phyloP scores from a whole-genome alignment of 1,140 invertebrate genomes.

The Drosophila saltans region DNA sequence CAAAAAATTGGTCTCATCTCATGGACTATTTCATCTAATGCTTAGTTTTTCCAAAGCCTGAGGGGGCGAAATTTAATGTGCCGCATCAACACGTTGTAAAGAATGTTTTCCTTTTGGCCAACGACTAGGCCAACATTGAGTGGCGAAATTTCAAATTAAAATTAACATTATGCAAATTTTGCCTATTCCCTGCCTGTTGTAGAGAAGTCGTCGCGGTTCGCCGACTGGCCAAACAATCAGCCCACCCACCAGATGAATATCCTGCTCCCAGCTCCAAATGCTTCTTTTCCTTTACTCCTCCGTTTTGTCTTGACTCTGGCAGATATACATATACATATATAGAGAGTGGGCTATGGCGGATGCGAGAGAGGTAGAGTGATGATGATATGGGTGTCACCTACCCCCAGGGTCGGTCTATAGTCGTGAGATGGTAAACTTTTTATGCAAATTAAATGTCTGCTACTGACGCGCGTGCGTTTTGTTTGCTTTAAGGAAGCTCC shows the following conservation, averaged over 20 bases:
- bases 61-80: constrained; percentile 58
- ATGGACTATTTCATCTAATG: constrained; percentile 4
- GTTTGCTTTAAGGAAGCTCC: constrained; percentile 61
- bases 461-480: constrained; percentile 75
- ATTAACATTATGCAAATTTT: constrained; percentile 79
- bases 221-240: constrained; percentile 70
- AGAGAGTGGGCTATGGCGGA: too few species aligned
- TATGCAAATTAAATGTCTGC: constrained; percentile 80
- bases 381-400: constrained; percentile 46
- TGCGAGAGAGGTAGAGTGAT: not conserved
- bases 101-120: constrained; percentile 48
- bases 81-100: constrained; percentile 76
- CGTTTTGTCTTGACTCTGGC: constrained; percentile 11
- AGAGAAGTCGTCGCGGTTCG: constrained; percentile 62
- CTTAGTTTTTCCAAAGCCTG: not conserved
- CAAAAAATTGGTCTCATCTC: not conserved
- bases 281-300: not conserved
- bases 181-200: constrained; percentile 53
- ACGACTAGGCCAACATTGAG: constrained; percentile 60
- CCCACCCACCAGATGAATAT: constrained; percentile 53
- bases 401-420: constrained; percentile 31
- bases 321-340: too few species aligned
- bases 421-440: constrained; percentile 65
- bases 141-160: constrained; percentile 80
- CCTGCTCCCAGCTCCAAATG: not conserved